These are phyloP conservation scores for Beris morrisii DNA, from an alignment of 2,888 invertebrate genomes.

Conservation along the genomic window DNA sequence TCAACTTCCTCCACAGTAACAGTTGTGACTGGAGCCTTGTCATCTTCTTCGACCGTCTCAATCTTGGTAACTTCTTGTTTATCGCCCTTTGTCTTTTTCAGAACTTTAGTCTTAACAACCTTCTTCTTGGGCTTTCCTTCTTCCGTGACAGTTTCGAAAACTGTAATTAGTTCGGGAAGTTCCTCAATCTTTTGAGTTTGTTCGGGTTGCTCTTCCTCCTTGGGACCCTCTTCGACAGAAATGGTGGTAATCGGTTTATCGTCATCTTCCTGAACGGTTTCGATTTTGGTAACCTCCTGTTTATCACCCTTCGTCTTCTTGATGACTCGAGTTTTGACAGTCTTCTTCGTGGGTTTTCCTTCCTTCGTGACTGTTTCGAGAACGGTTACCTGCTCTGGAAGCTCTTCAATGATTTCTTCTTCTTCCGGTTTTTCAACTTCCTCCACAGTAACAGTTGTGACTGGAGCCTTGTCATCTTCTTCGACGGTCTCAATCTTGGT, in stretches of 20 bases:
- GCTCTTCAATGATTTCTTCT: constrained; percentile 33
- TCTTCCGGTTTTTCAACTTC: constrained; percentile 41
- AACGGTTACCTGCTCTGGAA: constrained; percentile 45
- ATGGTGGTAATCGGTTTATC: constrained; percentile 46
- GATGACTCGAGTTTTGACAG: constrained; percentile 48
- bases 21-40: constrained; percentile 48
- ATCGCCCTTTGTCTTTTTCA: constrained; percentile 49
- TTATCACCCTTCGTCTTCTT: constrained; percentile 49
- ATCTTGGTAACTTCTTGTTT: constrained; percentile 54
- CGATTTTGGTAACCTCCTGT: constrained; percentile 52
- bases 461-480: constrained; percentile 49
- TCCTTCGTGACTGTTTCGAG: constrained; percentile 43
- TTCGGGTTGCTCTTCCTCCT: constrained; percentile 38
- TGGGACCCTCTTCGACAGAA: constrained; percentile 41
- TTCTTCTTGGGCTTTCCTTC: constrained; percentile 45
- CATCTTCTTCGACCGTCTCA: constrained; percentile 52
- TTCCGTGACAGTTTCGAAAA: constrained; percentile 47
- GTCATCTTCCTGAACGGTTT: constrained; percentile 52
- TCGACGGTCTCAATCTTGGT: constrained; percentile 52
- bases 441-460: constrained; percentile 40
- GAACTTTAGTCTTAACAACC: constrained; percentile 47
- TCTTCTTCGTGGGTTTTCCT: constrained; percentile 43
- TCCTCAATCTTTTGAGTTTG: constrained; percentile 46
- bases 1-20: constrained; percentile 43
- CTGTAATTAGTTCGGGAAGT: constrained; percentile 50